Evolutionary conservation across 1,140 invertebrate genomes (phyloP).

Genomic region (Pseudachorutes palmiensis): DNA sequence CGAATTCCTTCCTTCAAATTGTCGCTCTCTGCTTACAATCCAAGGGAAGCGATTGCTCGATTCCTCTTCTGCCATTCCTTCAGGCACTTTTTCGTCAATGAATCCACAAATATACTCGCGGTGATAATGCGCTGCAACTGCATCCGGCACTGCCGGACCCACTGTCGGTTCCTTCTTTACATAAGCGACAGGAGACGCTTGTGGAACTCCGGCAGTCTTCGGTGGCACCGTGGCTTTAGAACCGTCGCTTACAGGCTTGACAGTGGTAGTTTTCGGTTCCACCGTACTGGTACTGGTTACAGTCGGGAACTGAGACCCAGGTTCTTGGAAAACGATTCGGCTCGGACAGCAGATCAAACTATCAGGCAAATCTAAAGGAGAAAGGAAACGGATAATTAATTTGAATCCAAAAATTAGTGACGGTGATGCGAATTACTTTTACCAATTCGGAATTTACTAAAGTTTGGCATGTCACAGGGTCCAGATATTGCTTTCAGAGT

Average conservation of each 20-base stretch:
- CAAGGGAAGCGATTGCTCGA: slow-evolving; percentile 4
- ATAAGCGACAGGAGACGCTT: too few species aligned
- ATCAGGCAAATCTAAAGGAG: slow-evolving; percentile 5
- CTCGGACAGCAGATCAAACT: slow-evolving; percentile 11
- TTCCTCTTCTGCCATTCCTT: slow-evolving; percentile 1
- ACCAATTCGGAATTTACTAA: slow-evolving; percentile 6
- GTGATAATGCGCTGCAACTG: slow-evolving; percentile 6
- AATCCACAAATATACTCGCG: slow-evolving; percentile 6
- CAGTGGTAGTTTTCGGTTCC: neutral
- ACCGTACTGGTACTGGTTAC: neutral
- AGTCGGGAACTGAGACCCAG: neutral
- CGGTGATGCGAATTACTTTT: too few species aligned
- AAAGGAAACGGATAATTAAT: neutral
- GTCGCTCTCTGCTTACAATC: slow-evolving; percentile 7
- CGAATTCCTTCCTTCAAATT: neutral
- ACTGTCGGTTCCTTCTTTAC: neutral
- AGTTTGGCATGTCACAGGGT: slow-evolving; percentile 11
- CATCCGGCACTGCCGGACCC: neutral
- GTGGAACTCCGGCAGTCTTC: neutral
- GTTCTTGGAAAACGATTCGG: slow-evolving; percentile 5
- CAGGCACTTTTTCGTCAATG: neutral
- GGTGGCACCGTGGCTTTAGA: neutral
- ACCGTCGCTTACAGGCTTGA: neutral
- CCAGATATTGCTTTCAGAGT: slow-evolving; percentile 12
- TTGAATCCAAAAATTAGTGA: too few species aligned